Evolutionary conservation across 2,797 vertebrate genomes (phyloP).

Genomic region (Myripristis jacobus): DNA sequence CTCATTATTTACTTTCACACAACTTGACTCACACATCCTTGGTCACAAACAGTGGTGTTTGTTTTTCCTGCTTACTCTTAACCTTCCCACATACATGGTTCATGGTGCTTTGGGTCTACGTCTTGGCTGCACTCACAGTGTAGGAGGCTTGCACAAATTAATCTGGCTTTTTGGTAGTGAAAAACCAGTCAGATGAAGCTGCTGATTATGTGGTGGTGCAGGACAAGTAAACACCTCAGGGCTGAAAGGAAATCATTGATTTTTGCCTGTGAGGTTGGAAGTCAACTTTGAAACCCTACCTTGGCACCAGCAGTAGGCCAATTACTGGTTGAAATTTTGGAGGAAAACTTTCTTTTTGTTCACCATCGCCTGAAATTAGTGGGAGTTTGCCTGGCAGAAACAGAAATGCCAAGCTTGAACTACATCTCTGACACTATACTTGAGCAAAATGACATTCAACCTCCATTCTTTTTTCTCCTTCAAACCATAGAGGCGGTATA

Average conservation of each 20-base stretch:
- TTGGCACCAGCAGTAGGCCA: conserved; percentile 47
- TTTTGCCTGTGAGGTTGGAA: conserved; percentile 63
- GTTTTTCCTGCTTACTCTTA: conserved; percentile 16
- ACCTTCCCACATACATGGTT: conserved; percentile 39
- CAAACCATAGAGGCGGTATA: conserved; percentile 10
- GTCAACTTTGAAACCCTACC: conserved; percentile 52
- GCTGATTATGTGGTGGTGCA: conserved; percentile 46
- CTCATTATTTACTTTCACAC: conserved; percentile 2
- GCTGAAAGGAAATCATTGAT: conserved; percentile 66
- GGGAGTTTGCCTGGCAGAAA: conserved; percentile 2
- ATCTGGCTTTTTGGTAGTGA: conserved; percentile 30
- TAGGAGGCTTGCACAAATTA: conserved; percentile 24
- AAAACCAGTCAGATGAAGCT: conserved; percentile 48
- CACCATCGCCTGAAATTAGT: conserved; percentile 10
- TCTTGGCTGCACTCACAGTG: conserved; percentile 51
- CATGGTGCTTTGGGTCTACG: conserved; percentile 38
- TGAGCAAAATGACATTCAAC: conserved; percentile 9
- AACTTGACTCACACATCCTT: conserved; percentile 23
- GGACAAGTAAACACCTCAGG: conserved; percentile 48
- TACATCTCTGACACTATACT: conserved; percentile 1
- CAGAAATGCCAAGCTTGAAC: neutral
- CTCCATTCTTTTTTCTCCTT: conserved; percentile 5
- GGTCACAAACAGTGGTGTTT: conserved; percentile 36
- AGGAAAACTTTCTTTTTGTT: conserved; percentile 20
- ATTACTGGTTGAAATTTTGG: conserved; percentile 43